Evolutionary conservation across 2,888 invertebrate genomes (phyloP).

Genomic region (Chaetogeoica ovagalla): DNA sequence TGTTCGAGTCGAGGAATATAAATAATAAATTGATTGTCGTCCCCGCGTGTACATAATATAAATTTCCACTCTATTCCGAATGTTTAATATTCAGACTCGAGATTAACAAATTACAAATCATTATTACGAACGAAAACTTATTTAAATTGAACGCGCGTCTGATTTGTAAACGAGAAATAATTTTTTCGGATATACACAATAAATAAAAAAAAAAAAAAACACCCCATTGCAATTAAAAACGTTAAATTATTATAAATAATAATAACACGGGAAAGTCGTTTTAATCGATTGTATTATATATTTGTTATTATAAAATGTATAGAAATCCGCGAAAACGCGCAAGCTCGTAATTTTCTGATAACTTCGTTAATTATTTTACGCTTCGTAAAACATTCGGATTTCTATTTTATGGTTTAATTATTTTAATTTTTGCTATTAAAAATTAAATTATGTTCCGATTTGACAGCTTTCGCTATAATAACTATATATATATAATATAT

Average conservation of each 20-base stretch:
- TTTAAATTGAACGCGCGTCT: background rate
- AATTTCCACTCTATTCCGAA: no score
- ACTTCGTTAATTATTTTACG: slow-evolving; percentile 20
- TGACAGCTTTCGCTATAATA: slow-evolving; percentile 19
- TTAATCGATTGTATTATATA: slow-evolving; percentile 15
- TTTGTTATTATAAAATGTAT: background rate
- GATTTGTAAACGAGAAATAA: background rate
- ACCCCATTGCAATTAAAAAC: background rate
- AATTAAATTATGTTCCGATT: slow-evolving; percentile 26
- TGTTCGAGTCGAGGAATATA: no score
- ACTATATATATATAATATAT: background rate
- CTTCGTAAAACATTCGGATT: slow-evolving; percentile 18
- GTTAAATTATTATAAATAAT: background rate
- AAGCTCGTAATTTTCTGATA: slow-evolving; percentile 26
- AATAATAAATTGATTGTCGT: no score
- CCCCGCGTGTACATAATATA: no score
- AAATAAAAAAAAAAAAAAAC: no score
- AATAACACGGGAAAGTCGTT: background rate
- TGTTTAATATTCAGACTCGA: no score
- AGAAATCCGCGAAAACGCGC: background rate
- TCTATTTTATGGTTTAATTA: slow-evolving; percentile 37
- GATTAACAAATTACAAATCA: background rate
- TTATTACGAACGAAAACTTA: slow-evolving; percentile 1
- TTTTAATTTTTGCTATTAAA: slow-evolving; percentile 42
- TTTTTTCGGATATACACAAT: background rate